These are phyloP conservation scores for Melitaea cinxia DNA, from an alignment of 1,140 invertebrate species.

Conservation along the genomic window DNA sequence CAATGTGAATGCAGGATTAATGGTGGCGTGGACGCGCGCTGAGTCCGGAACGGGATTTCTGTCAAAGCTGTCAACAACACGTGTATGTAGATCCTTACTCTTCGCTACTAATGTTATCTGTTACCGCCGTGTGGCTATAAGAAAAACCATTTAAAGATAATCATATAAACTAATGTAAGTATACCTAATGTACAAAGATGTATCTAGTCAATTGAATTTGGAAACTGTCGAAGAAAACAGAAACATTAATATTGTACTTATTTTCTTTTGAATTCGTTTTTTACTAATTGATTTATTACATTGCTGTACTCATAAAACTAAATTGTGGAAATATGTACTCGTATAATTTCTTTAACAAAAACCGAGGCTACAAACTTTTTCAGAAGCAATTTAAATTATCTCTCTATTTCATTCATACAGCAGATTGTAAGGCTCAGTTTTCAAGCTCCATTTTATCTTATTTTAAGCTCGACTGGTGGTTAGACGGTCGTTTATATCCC, in stretches of 20 bases:
- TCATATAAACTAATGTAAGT: no score
- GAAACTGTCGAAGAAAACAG: no score
- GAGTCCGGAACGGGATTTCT: slow-evolving; percentile 57
- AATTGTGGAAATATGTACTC: no score
- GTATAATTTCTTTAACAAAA: background rate
- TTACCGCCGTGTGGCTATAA: background rate
- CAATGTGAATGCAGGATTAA: slow-evolving; percentile 58
- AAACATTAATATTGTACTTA: no score
- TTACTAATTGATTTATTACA: no score
- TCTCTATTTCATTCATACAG: slow-evolving; percentile 7
- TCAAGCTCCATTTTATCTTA: slow-evolving; percentile 23
- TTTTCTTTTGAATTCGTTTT: no score
- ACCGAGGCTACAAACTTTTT: background rate
- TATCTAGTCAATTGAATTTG: no score
- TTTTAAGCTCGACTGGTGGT: slow-evolving; percentile 20
- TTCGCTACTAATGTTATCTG: slow-evolving; percentile 22
- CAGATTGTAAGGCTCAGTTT: slow-evolving; percentile 2
- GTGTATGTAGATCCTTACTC: slow-evolving; percentile 41
- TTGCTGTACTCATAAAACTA: no score
- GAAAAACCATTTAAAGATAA: background rate
- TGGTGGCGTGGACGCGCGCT: slow-evolving; percentile 45
- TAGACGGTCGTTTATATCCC: slow-evolving; percentile 24
- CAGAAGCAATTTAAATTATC: background rate
- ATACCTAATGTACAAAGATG: no score
- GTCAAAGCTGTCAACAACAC: slow-evolving; percentile 62